Base-by-base conservation (phyloP, 2,888 invertebrate species). In the Hydraecia micacea region DNA sequence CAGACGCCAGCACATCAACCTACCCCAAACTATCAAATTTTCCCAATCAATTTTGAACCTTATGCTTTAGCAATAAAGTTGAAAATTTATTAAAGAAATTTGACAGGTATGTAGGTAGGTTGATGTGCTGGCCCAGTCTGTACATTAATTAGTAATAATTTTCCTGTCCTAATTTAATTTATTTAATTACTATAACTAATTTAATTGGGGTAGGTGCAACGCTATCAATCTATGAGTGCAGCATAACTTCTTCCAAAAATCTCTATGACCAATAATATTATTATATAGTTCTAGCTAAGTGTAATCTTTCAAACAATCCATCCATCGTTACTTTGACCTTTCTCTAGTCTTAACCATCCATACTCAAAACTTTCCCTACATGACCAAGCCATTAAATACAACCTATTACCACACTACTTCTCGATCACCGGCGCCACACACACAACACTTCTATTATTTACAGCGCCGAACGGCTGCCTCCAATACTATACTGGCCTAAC, bases 391-490 rank as follows among this genome's bases (percentile, higher is more conserved):
- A n/a, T n/a, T 42, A 18, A 58, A n/a, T 25, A 73, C 73, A 55
- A 42, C 32, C 18, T 11, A 74, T 28, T 28, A 15, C 39, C 11
- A 18, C 18, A 32, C 15, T 36, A 36, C 21, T 49, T 25, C 3
- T 18, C 18, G 5, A 21, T 36, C 15, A 36, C 36, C 7, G 6
- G 9, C 5, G 13, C 42, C 42, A 36, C 11, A 55, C 42, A 9
- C 42, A 74, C n/a, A n/a, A 21, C 21, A 49, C 49, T 39, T n/a
- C 9, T 58, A 46, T 65, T 39, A 32, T 77, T 96, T 91, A 89
- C 93, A 97, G 98, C 98, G 25, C 98, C 98, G 1, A 97, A 97
- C 77, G 98, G 98, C 58, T 98, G 98, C 90, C 95, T 98, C 42
- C 98, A 98, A 94, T 98, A 98, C 92, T 98, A 98, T 91, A 97